A percentile compares a stretch with the other conserved stretches of the same genome.
phyloP scores from a whole-genome alignment of 2,888 invertebrate species.

The Venustoraphidia nigricollis region DNA sequence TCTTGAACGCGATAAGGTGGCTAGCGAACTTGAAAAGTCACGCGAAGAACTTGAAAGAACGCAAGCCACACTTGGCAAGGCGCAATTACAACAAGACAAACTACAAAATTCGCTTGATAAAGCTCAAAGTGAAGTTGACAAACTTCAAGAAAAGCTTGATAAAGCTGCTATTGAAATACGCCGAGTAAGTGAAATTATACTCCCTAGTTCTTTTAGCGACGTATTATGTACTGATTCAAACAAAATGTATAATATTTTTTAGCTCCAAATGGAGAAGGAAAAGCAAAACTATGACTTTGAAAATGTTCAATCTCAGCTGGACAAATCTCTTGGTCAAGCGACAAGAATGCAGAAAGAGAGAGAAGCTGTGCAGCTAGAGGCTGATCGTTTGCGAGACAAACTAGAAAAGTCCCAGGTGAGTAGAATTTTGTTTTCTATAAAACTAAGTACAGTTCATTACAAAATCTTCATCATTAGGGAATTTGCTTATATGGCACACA shows the following conservation, averaged over 20 bases:
- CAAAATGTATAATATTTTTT: constrained; percentile 11
- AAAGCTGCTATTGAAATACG: constrained; percentile 68
- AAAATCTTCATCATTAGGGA: too few relatives aligned
- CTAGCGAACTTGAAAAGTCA: constrained; percentile 70
- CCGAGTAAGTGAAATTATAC: constrained; percentile 39
- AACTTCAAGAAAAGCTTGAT: constrained; percentile 76
- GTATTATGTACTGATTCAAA: not conserved
- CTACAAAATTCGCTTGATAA: constrained; percentile 76
- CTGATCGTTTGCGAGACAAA: constrained; percentile 76
- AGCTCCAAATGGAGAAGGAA: constrained; percentile 81
- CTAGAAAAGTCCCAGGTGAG: constrained; percentile 75
- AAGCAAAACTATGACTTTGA: constrained; percentile 84
- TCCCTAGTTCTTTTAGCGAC: not conserved
- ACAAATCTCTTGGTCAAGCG: constrained; percentile 77
- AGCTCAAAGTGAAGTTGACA: constrained; percentile 80
- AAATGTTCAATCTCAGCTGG: constrained; percentile 77
- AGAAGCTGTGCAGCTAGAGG: constrained; percentile 69
- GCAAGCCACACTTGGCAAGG: constrained; percentile 79
- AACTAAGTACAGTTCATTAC: too few relatives aligned
- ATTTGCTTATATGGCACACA: too few relatives aligned
- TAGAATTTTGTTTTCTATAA: not conserved
- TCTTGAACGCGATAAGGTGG: constrained; percentile 76
- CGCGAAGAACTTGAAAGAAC: constrained; percentile 79
- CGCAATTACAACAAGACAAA: constrained; percentile 84
- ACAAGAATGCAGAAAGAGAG: constrained; percentile 80